Conservation (phyloP, 2,113 vertebrate genomes). For the Tonatia bakeri region DNA sequence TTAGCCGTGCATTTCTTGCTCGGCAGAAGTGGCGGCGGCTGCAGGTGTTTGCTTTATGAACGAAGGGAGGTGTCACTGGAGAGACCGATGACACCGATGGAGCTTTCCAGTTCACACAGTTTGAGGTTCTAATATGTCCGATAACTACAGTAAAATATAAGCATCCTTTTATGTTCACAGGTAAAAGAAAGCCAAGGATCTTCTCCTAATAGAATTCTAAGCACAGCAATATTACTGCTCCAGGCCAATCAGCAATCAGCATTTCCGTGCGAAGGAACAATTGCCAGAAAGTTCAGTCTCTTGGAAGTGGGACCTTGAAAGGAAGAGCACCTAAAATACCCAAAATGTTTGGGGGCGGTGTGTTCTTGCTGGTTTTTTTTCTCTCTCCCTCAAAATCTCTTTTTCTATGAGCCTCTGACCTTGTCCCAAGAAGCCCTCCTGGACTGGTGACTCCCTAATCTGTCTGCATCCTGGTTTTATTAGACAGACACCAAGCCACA, state of each 20-base stretch:
- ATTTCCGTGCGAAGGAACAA: not conserved
- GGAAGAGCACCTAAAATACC: not conserved
- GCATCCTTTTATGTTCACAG: not conserved
- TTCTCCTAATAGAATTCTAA: not conserved
- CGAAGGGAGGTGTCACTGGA: not conserved
- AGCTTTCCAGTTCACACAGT: not conserved
- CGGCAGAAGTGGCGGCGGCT: not conserved
- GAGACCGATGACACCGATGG: not conserved
- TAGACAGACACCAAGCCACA: not conserved
- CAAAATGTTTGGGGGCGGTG: not conserved
- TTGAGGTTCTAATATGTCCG: conserved; percentile 3
- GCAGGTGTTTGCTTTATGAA: not conserved
- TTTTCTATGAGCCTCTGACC: not conserved
- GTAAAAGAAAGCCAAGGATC: conserved; percentile 3
- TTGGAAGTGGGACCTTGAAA: not conserved
- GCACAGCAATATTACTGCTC: not conserved
- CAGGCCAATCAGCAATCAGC: not conserved
- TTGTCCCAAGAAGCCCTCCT: not conserved
- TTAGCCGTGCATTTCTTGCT: not conserved
- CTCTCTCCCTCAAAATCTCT: no score
- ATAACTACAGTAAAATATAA: not conserved
- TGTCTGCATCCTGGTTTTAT: conserved; percentile 27
- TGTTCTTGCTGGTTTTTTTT: not conserved
- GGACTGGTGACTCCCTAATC: not conserved
- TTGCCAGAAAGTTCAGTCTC: not conserved